Evolutionary conservation across 2,113 vertebrate species (phyloP), one percentile per base, ranked within the genome.

Genomic region (Takifugu flavidus): DNA sequence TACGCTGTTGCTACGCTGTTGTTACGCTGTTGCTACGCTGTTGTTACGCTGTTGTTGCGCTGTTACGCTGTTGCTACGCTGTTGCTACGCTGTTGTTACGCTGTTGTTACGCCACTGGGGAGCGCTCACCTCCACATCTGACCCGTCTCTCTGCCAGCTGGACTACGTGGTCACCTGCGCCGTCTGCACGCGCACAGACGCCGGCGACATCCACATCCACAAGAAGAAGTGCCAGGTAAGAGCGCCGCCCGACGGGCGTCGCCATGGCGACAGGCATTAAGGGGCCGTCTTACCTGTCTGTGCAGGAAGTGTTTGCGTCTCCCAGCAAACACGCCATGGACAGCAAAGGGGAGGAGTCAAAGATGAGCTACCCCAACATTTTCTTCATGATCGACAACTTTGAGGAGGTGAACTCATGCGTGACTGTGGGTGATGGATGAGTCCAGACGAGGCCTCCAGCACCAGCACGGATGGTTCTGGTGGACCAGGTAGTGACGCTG

Each of bases 321-420:
- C 97, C 97, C 4, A 98, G 96, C 65, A 99, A 98, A 57, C 93
- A 99, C 70, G 95, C 96, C 0, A 99, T 99, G 97, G 97, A 99
- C 90, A 99, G 95, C 84, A 99, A 99, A 76, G 97, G 97, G 28
- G 96, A 98, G 27, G 96, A 99, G 69, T 99, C 97, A 14, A 96
- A 98, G 88, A 99, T 99, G 89, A 99, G 97, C 88, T 99, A 98
- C 83, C 97, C 97, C 4, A 98, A 99, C 86, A 98, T 99, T 86
- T 99, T 99, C 91, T 99, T 97, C 86, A 99, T 99, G 97, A 99
- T 99, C 3, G 97, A 99, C 88, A 99, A 95, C 87, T 99, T 99
- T 46, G 97, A 99, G 78, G 97, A 99, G 95, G 97, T 99, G 74
- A 45, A 20, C 20, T 20, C 20, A 20, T 20, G 20, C 20, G 20